Evolutionary conservation across 2,797 vertebrate species (phyloP).

Genomic region (Protonibea diacanthus): DNA sequence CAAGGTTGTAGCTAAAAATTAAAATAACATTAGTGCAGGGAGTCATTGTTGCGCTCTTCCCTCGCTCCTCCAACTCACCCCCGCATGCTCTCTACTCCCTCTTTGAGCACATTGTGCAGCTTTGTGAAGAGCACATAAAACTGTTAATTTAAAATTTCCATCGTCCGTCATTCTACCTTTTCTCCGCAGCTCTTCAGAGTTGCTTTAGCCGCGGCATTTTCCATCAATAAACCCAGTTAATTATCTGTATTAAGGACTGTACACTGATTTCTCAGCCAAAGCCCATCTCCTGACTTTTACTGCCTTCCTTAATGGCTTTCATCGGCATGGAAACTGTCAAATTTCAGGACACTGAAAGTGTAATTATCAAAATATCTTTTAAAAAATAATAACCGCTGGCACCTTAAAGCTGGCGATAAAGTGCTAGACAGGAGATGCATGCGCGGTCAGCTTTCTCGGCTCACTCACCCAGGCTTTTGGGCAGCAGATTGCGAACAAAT

Average conservation of each 20-base stretch:
- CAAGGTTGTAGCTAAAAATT: conserved; percentile 53
- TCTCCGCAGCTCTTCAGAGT: conserved; percentile 12
- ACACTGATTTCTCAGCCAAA: conserved; percentile 30
- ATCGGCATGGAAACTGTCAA: conserved; percentile 36
- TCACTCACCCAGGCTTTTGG: conserved; percentile 93
- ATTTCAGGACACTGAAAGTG: conserved; percentile 32
- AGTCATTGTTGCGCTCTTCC: conserved; percentile 40
- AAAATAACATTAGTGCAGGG: conserved; percentile 28
- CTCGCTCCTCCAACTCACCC: conserved; percentile 25
- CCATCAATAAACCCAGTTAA: conserved; percentile 37
- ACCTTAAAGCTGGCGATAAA: background rate
- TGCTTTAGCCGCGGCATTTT: background rate
- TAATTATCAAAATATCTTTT: conserved; percentile 29
- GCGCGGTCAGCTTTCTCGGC: background rate
- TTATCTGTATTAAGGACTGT: conserved; percentile 19
- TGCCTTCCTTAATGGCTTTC: conserved; percentile 33
- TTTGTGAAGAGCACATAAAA: conserved; percentile 18
- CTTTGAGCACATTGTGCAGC: conserved; percentile 3
- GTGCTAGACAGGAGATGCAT: background rate
- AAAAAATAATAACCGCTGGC: background rate
- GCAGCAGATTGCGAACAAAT: conserved; percentile 95
- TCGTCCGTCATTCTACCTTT: conserved; percentile 6
- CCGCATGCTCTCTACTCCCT: conserved; percentile 10
- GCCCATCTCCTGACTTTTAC: conserved; percentile 5
- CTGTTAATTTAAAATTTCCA: conserved; percentile 5